Evolutionary conservation across 2,888 invertebrate species (phyloP).

Genomic region (Megalurothrips usitatus): DNA sequence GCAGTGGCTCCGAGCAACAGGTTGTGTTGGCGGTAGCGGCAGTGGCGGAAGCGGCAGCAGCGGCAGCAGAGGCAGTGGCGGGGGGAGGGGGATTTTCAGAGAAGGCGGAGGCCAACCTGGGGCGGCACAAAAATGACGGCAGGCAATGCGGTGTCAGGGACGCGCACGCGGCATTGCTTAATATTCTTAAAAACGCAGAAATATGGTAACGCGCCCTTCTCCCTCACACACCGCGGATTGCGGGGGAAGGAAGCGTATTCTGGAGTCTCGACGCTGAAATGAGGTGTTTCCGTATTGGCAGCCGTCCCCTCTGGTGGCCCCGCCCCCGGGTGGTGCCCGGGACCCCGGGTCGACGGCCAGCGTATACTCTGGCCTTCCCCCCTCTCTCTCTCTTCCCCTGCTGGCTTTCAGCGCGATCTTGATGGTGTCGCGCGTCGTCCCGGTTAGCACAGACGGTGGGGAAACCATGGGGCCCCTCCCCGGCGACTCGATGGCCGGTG

Average conservation of each 20-base stretch:
- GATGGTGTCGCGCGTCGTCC: not conserved
- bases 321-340: not conserved
- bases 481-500: not conserved
- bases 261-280: not conserved
- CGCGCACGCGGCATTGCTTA: conserved; percentile 3
- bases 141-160: conserved; percentile 10
- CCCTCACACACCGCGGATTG: not conserved
- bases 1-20: no score
- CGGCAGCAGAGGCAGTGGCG: no score
- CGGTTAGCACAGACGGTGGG: not conserved
- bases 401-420: not conserved
- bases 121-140: not conserved
- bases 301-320: not conserved
- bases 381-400: not conserved
- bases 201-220: not conserved
- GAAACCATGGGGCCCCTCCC: no score
- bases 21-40: no score
- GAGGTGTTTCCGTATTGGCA: not conserved
- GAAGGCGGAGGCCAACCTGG: no score
- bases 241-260: conserved; percentile 5
- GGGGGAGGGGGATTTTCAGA: no score
- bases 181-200: not conserved
- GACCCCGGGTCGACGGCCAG: not conserved
- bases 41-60: no score
- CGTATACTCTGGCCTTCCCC: not conserved